Evolutionary conservation across 1,140 invertebrate genomes (phyloP), one percentile per base, ranked within the genome.

Genomic region (Lutraria rhynchaena): DNA sequence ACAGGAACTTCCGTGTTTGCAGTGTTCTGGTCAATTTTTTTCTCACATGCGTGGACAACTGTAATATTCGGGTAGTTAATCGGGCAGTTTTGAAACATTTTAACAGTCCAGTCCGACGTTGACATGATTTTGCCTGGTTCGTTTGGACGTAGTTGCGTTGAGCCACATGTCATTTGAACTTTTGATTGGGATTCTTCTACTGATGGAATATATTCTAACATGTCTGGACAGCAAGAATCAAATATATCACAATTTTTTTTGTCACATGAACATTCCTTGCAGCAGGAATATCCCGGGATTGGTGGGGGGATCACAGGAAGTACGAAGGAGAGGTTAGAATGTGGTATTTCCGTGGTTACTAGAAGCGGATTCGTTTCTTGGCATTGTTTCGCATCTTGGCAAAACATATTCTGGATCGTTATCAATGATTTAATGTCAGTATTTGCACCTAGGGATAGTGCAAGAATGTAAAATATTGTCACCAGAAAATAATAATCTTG

Each of bases 191-290:
- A 65, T 41, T 46, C 22, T 1, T 46, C 46, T 22, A 22, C 7
- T 22, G 35, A 24, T 4, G 3, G n/a, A 1, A 24, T 3, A 46
- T 24, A 5, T 61, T 33, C 58, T 7, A 65, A 44, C 29, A 37
- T 29, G 27, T 46, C 61, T 1, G 46, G 9, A 19, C 61, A 65
- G 22, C 61, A 65, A 22, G 61, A 22, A 13, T 65, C 61, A 27
- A 22, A n/a, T 1, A 65, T 4, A 7, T 44, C 35, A 65, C 61
- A 65, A 3, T 17, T 46, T 7, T 24, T 41, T 22, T 3, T 19
- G 19, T 65, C 61, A 65, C 61, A 65, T 24, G 61, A 65, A 15
- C 61, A 65, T 22, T 46, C 15, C 19, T 37, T 37, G 37, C 61
- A 65, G 29, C 61, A 65, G 3, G 17, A 5, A 24, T 46, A 13